These are phyloP conservation scores for Anabacerthia variegaticeps DNA, from an alignment of 2,797 vertebrate genomes.

Conservation along the genomic window DNA sequence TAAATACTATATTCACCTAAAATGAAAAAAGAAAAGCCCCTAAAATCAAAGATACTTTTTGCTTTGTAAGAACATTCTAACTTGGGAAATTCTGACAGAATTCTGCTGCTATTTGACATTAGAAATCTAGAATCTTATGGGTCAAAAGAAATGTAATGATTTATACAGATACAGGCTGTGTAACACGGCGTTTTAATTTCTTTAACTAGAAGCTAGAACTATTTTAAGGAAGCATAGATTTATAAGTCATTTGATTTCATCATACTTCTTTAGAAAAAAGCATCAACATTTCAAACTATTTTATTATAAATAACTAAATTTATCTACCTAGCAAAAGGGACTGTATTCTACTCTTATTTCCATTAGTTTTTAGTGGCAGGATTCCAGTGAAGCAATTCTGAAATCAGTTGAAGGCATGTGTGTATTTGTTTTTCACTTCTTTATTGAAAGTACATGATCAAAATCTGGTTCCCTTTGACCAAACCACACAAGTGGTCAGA, in stretches of 20 bases:
- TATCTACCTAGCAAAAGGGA: neutral
- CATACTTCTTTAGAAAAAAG: neutral
- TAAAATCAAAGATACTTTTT: neutral
- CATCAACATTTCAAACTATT: neutral
- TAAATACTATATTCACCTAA: neutral
- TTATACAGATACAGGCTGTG: neutral
- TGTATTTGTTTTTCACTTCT: neutral
- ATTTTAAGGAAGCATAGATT: neutral
- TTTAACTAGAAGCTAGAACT: neutral
- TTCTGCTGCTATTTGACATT: neutral
- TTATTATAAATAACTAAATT: neutral
- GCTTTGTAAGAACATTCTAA: neutral
- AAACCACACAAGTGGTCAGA: neutral
- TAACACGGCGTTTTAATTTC: neutral
- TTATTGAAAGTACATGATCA: neutral
- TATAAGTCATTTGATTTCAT: neutral
- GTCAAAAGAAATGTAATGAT: neutral
- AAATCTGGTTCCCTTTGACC: neutral
- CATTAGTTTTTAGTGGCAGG: neutral
- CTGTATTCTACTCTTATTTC: neutral
- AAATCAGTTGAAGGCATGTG: neutral
- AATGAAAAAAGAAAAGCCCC: neutral
- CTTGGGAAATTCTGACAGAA: neutral
- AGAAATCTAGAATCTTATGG: neutral
- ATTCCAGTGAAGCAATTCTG: neutral